These are phyloP conservation scores for Eurois occulta DNA, from an alignment of 2,888 invertebrate species.

Conservation along the genomic window DNA sequence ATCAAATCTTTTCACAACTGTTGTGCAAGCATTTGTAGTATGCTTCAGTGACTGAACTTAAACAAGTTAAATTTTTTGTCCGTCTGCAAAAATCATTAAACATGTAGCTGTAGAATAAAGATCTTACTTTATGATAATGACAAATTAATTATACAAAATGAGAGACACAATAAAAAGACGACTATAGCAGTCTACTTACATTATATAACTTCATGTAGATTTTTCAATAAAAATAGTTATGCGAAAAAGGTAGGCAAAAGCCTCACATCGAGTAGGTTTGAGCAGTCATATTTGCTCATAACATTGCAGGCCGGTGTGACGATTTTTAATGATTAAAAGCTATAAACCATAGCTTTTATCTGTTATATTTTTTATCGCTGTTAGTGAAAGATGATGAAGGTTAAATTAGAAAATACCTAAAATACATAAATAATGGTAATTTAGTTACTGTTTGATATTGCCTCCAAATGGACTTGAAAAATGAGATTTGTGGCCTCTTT, in stretches of 20 bases:
- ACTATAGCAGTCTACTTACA: constrained; percentile 4
- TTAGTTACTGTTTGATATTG: neutral
- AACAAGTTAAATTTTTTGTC: constrained; percentile 39
- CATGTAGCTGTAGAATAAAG: constrained; percentile 27
- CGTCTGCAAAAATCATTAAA: constrained; percentile 27
- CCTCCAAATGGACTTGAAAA: neutral
- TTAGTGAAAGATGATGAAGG: neutral
- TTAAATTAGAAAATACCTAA: neutral
- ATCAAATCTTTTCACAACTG: constrained; percentile 14
- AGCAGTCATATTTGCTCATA: neutral
- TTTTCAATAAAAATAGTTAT: constrained; percentile 14
- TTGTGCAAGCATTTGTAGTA: constrained; percentile 12
- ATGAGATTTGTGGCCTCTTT: neutral
- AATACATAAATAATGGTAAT: neutral
- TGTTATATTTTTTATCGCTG: too few species aligned
- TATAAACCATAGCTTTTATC: too few species aligned
- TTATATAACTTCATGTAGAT: constrained; percentile 6
- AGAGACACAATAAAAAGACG: constrained; percentile 17
- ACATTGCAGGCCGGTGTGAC: neutral
- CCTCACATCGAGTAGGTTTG: neutral
- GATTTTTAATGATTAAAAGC: neutral
- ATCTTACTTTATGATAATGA: constrained; percentile 40
- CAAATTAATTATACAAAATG: constrained; percentile 34
- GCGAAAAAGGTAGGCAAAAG: neutral
- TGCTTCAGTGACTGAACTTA: constrained; percentile 37